Base-by-base conservation (phyloP, 2,113 vertebrate species). In the Tetrao urogallus region DNA sequence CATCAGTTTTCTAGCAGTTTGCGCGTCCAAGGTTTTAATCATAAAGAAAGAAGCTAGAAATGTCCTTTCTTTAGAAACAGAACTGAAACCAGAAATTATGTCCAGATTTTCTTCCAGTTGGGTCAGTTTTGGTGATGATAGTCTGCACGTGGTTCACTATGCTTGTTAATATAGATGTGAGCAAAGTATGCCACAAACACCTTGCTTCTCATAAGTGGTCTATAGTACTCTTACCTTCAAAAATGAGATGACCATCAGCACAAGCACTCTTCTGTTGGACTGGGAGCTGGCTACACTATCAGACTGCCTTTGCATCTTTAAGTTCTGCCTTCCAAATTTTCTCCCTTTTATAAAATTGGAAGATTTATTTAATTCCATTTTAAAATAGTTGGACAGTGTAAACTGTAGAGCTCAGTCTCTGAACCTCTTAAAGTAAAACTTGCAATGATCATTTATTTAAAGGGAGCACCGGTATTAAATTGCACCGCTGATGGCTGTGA, bases 1-100 rank as follows among this genome's bases (percentile, higher is more conserved):
- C 83, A 96, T 96, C 94, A 92, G 92, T 96, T 95, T 95, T 89
- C 63, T 90, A 95, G 89, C 95, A 93, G 92, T 95, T 94, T 96
- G 91, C 69, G 67, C 0, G 2, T 89, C 0, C 50, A 89, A 95
- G 84, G 75, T 20, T 95, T 77, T 95, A 87, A 92, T 93, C 89
- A 91, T 75, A 96, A 94, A 87, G 94, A 82, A 93, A 87, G 38
- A 82, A 27, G 43, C 66, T 84, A 93, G 89, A 92, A 93, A 93
- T 89, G 43, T 30, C 60, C 50, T 82, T 89, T 85, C 84, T 85
- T 82, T 86, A 73, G 77, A 82, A 96, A 91, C 2, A 94, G 61
- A 89, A 38, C 42, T 80, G 71, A 82, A 92, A 40, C 36, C 89
- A 84, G 58, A 86, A 75, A 79, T 73, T 22, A 3, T 74, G 85